A percentile compares a stretch with the other conserved stretches of the same genome.
These are phyloP conservation scores for Micronycteris hirsuta DNA, from an alignment of 2,113 vertebrate genomes.

Conservation along the genomic window DNA sequence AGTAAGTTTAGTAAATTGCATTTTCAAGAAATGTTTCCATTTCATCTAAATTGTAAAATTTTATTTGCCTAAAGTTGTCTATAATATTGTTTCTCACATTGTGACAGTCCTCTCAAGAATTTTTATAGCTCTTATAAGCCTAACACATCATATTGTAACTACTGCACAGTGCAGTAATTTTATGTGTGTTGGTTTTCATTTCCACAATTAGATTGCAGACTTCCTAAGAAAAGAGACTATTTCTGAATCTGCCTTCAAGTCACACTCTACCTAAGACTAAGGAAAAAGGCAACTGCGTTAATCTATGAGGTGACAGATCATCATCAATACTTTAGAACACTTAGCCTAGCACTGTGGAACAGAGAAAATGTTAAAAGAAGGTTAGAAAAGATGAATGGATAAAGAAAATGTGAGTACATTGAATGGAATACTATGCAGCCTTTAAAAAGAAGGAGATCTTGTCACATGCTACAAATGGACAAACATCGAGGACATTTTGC, in stretches of 20 bases:
- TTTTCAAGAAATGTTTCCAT: not conserved
- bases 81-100: not conserved
- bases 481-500: not conserved
- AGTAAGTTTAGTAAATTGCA: not conserved
- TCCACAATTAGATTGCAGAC: not conserved
- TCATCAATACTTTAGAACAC: not conserved
- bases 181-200: not conserved
- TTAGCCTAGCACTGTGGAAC: not conserved
- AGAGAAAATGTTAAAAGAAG: not conserved
- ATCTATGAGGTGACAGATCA: not conserved
- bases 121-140: not conserved
- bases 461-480: not conserved
- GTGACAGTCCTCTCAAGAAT: not conserved
- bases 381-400: not conserved
- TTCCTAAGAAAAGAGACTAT: not conserved
- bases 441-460: not conserved
- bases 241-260: not conserved
- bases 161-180: not conserved
- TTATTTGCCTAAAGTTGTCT: not conserved
- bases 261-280: not conserved
- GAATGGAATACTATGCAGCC: not conserved
- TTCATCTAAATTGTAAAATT: not conserved
- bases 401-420: not conserved
- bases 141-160: not conserved
- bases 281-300: not conserved